Conservation (phyloP, 1,140 invertebrate genomes). For the Zaprionus capensis region DNA sequence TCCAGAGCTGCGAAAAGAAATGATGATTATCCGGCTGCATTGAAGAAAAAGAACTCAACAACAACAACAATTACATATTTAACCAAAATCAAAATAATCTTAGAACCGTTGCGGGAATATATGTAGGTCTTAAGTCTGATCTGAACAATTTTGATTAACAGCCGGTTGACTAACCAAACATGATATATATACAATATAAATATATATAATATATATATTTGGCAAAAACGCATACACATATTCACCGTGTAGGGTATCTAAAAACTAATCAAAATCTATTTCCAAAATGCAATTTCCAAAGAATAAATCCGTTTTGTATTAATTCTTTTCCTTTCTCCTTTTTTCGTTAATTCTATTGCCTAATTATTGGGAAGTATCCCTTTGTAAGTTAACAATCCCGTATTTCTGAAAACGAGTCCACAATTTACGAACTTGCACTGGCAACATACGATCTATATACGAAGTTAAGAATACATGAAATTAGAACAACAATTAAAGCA, state of each 20-base stretch:
- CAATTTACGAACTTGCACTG: slow-evolving; percentile 16
- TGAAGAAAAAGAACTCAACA: slow-evolving; percentile 8
- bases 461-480: slow-evolving; percentile 36
- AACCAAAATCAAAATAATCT: slow-evolving; percentile 63
- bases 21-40: slow-evolving; percentile 28
- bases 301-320: background rate
- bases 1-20: slow-evolving; percentile 56
- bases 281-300: background rate
- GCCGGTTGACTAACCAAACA: slow-evolving; percentile 37
- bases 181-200: slow-evolving; percentile 21
- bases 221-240: slow-evolving; percentile 20
- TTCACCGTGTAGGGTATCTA: slow-evolving; percentile 14
- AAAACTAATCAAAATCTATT: slow-evolving; percentile 40
- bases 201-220: slow-evolving; percentile 33
- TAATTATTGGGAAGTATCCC: background rate
- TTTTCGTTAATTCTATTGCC: background rate
- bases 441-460: slow-evolving; percentile 26
- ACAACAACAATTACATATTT: slow-evolving; percentile 59
- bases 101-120: slow-evolving; percentile 43
- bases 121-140: slow-evolving; percentile 63
- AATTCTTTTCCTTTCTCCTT: background rate
- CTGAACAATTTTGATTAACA: slow-evolving; percentile 33
- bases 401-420: slow-evolving; percentile 10
- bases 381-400: background rate
- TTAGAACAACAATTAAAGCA: slow-evolving; percentile 46